These are phyloP conservation scores for Glomeris marginata DNA, from an alignment of 2,888 invertebrate species.

Conservation along the genomic window DNA sequence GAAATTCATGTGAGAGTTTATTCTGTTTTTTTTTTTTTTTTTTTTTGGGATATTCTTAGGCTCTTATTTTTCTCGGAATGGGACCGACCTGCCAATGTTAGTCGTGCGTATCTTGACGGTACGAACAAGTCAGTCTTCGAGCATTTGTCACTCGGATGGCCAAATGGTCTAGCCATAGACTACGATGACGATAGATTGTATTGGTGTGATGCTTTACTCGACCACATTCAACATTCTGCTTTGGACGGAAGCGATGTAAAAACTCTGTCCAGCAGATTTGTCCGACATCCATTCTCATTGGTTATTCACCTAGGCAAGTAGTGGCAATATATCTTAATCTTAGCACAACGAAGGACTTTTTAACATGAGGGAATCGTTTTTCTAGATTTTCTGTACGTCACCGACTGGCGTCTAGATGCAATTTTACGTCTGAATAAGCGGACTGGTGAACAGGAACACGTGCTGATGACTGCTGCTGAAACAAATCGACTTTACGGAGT, in stretches of 20 bases:
- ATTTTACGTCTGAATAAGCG: slow-evolving; percentile 79
- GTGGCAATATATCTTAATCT: background rate
- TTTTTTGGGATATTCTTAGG: slow-evolving; percentile 24
- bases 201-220: slow-evolving; percentile 93
- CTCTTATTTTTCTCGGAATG: slow-evolving; percentile 91
- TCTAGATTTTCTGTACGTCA: slow-evolving; percentile 80
- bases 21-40: no score
- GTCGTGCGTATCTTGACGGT: slow-evolving; percentile 80
- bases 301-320: slow-evolving; percentile 46
- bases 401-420: slow-evolving; percentile 92
- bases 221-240: slow-evolving; percentile 87
- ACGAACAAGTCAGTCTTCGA: slow-evolving; percentile 70
- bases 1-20: no score
- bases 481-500: slow-evolving; percentile 83
- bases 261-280: slow-evolving; percentile 71
- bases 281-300: slow-evolving; percentile 80
- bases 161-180: slow-evolving; percentile 90
- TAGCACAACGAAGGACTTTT: background rate
- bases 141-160: slow-evolving; percentile 89
- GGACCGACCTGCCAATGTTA: slow-evolving; percentile 93
- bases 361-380: no score
- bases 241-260: slow-evolving; percentile 80
- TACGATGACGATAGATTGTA: slow-evolving; percentile 73
- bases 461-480: slow-evolving; percentile 73
- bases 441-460: slow-evolving; percentile 72